Conservation (phyloP, 2,888 invertebrate genomes). For the Eremobia ochroleuca region DNA sequence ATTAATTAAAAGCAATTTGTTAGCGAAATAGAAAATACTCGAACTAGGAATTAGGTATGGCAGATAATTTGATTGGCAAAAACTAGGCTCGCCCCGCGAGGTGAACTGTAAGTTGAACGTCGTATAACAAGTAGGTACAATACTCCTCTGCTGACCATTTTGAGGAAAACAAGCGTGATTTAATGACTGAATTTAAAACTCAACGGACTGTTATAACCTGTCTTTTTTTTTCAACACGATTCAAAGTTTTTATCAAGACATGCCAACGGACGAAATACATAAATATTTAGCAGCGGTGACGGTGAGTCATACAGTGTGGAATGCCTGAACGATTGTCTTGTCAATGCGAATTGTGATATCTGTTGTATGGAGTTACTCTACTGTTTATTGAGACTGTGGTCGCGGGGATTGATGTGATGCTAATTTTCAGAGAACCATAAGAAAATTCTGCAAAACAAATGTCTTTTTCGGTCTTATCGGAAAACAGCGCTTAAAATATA, state of each 20-base stretch:
- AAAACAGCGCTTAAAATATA: not conserved
- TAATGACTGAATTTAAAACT: constrained; percentile 44
- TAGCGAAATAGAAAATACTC: not conserved
- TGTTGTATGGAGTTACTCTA: constrained; percentile 10
- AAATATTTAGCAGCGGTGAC: constrained; percentile 49
- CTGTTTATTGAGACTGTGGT: not conserved
- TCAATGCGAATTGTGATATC: not conserved
- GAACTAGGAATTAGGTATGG: too few relatives aligned
- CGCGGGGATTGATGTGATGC: too few relatives aligned
- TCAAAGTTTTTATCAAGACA: constrained; percentile 53
- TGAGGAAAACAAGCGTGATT: constrained; percentile 1
- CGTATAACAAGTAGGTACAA: not conserved
- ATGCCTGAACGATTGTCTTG: constrained; percentile 41
- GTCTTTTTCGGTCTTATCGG: not conserved
- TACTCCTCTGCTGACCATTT: constrained; percentile 8
- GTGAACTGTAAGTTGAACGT: not conserved
- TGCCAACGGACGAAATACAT: constrained; percentile 59
- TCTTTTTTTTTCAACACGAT: constrained; percentile 23
- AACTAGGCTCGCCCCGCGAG: not conserved
- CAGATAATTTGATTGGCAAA: not conserved
- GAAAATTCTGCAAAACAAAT: not conserved
- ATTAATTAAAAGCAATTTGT: constrained; percentile 2
- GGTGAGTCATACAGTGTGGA: constrained; percentile 50
- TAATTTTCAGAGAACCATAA: not conserved
- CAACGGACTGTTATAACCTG: constrained; percentile 34